These are phyloP conservation scores for Arizona elegans DNA, from an alignment of 2,113 vertebrate species.

Conservation along the genomic window DNA sequence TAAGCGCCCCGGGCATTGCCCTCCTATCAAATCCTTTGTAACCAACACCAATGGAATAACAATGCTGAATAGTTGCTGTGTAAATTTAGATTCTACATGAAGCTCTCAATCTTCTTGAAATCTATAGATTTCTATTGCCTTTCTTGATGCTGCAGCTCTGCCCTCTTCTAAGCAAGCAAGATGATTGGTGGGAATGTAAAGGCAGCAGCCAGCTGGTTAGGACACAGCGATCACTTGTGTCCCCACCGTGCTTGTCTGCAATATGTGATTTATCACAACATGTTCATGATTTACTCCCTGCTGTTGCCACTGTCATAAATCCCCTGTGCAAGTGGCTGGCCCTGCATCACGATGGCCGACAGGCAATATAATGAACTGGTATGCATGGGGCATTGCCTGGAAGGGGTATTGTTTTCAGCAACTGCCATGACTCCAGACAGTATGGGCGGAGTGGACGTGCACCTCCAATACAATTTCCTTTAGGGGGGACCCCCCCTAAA, in stretches of 20 bases:
- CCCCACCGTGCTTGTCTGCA: conserved; percentile 1
- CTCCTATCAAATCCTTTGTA: not conserved
- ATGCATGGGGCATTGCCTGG: not conserved
- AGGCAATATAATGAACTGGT: conserved; percentile 25
- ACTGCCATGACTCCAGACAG: conserved; percentile 1
- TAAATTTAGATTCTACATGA: not conserved
- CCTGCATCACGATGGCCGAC: conserved; percentile 53
- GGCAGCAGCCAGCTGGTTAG: conserved; percentile 26
- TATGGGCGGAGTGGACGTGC: not conserved
- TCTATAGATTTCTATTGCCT: not conserved
- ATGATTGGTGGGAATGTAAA: conserved; percentile 30
- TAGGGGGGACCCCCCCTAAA: not conserved
- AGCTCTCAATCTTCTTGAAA: not conserved
- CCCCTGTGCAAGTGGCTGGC: conserved; percentile 51
- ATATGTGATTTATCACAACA: conserved; percentile 58
- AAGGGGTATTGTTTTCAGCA: not conserved
- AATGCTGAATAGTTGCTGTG: not conserved
- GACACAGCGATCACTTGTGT: conserved; percentile 22
- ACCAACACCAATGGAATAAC: not conserved
- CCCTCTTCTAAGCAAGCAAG: not conserved
- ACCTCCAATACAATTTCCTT: not conserved
- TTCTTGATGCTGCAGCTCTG: not conserved
- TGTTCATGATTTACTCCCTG: conserved; percentile 61
- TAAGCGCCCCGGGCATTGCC: not conserved
- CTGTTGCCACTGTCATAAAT: conserved; percentile 62